A percentile compares a stretch with the other conserved stretches of the same genome.
Evolutionary conservation across 2,888 invertebrate species (phyloP).

Genomic region (Ophonus ardosiacus): DNA sequence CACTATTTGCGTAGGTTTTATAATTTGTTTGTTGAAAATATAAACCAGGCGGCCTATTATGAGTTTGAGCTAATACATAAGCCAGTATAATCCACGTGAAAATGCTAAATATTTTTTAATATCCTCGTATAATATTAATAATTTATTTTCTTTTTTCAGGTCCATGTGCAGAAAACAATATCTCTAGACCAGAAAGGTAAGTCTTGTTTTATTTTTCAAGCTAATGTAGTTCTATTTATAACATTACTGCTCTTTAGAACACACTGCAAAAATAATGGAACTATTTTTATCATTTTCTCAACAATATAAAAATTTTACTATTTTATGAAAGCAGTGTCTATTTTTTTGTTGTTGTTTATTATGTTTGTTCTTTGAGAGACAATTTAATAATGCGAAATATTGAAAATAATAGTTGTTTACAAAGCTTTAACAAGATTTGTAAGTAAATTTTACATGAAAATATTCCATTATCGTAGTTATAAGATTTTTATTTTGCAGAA

Average conservation of each 20-base stretch:
- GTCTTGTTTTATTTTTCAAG: background rate
- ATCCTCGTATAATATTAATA: background rate
- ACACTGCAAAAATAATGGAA: background rate
- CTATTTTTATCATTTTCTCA: background rate
- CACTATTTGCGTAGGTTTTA: no score
- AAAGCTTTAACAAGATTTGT: background rate
- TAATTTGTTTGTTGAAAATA: no score
- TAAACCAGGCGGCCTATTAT: no score
- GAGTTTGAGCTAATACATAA: no score
- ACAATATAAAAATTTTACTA: background rate
- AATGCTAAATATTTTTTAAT: background rate
- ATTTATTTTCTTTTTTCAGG: background rate
- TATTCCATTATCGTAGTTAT: background rate
- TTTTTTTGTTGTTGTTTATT: background rate
- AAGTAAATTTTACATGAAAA: background rate
- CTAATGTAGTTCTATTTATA: background rate
- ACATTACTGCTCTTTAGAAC: background rate
- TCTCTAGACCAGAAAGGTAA: background rate
- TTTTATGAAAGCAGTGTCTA: background rate
- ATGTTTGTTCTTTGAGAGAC: background rate
- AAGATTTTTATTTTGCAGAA: background rate
- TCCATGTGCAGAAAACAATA: background rate
- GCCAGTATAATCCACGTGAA: background rate
- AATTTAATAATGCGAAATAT: background rate
- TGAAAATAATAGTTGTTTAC: background rate